Percentiles rank a stretch among this genome's conserved stretches.
Evolutionary conservation across 2,888 invertebrate genomes (phyloP).

Genomic region (Girardia tigrina): DNA sequence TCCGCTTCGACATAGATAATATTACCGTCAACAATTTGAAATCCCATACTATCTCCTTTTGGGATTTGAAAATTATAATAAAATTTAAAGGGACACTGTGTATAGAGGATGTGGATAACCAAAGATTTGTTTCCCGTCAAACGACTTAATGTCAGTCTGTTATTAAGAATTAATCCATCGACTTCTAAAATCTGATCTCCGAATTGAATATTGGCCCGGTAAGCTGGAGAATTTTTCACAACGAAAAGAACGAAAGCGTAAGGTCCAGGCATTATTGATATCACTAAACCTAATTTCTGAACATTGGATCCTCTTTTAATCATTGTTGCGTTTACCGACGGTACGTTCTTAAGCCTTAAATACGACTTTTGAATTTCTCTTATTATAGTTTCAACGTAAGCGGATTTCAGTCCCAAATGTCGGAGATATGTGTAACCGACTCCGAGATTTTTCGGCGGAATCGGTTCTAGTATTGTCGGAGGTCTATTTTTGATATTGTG

Average conservation of each 20-base stretch:
- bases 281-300: not conserved
- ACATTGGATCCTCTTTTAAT: not conserved
- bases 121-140: not conserved
- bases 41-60: slow-evolving; percentile 4
- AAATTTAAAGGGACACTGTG: not conserved
- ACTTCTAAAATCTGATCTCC: slow-evolving; percentile 19
- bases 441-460: not conserved
- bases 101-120: not conserved
- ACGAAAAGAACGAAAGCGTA: not conserved
- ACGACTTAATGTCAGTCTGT: not conserved
- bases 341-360: slow-evolving; percentile 8
- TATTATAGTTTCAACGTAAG: not conserved
- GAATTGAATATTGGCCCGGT: not conserved
- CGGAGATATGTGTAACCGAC: not conserved
- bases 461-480: not conserved
- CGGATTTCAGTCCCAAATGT: not conserved
- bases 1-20: not conserved
- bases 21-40: not conserved
- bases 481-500: slow-evolving; percentile 1
- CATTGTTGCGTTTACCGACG: not conserved
- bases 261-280: not conserved
- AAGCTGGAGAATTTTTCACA: not conserved
- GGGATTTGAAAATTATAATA: not conserved
- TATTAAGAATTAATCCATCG: not conserved
- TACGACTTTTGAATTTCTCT: slow-evolving; percentile 15